These are phyloP conservation scores for Eupithecia exiguata DNA, from an alignment of 2,888 invertebrate species.

Conservation along the genomic window DNA sequence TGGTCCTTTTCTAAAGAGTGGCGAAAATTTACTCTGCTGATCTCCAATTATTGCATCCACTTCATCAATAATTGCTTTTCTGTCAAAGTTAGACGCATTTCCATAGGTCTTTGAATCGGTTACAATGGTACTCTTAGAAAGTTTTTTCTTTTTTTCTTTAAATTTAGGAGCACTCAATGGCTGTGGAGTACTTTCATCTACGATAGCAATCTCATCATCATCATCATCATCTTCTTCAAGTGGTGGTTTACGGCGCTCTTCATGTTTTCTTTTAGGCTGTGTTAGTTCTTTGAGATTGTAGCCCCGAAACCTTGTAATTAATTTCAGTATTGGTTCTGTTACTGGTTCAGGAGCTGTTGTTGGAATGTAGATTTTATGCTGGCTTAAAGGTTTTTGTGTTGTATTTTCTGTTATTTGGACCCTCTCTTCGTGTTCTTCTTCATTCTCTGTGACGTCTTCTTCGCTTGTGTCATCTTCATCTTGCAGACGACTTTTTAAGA, in stretches of 20 bases:
- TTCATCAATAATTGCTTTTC: constrained; percentile 67
- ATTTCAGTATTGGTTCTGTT: constrained; percentile 57
- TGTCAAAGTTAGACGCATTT: constrained; percentile 53
- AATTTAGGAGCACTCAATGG: constrained; percentile 57
- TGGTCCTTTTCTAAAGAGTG: constrained; percentile 69
- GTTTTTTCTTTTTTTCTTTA: constrained; percentile 74
- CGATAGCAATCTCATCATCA: background rate
- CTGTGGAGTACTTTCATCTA: background rate
- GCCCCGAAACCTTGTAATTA: constrained; percentile 68
- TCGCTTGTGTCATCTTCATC: constrained; percentile 47
- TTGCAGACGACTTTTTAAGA: constrained; percentile 17
- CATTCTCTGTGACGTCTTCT: constrained; percentile 61
- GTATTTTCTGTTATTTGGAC: constrained; percentile 55
- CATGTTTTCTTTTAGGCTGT: constrained; percentile 21
- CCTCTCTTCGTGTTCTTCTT: constrained; percentile 48
- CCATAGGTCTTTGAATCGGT: constrained; percentile 77
- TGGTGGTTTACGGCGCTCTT: background rate
- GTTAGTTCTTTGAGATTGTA: constrained; percentile 48
- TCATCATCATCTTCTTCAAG: constrained; percentile 29
- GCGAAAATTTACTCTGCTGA: constrained; percentile 70
- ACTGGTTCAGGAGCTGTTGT: constrained; percentile 55
- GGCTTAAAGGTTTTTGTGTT: constrained; percentile 55
- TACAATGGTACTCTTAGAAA: constrained; percentile 71
- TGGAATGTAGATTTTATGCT: constrained; percentile 47
- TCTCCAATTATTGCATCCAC: constrained; percentile 73